Conservation (phyloP, 1,140 invertebrate genomes). For the Drosophila albomicans region DNA sequence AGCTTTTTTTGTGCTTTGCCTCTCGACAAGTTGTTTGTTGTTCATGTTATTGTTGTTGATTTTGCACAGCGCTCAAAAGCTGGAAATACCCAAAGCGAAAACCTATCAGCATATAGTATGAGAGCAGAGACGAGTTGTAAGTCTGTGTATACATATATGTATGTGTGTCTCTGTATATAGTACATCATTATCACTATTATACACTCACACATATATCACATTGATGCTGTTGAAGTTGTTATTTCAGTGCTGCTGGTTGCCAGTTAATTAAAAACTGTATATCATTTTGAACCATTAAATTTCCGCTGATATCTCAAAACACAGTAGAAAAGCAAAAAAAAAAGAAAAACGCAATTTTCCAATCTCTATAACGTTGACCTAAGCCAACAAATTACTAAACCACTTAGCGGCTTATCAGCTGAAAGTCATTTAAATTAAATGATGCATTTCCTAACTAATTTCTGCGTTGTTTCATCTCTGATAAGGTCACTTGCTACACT, state of each 20-base stretch:
- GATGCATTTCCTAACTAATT: background rate
- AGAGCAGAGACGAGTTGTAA: constrained; percentile 40
- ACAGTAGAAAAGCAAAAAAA: background rate
- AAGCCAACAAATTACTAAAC: constrained; percentile 28
- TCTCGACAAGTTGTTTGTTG: background rate
- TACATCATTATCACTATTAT: constrained; percentile 58
- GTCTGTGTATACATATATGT: constrained; percentile 19
- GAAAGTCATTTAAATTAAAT: constrained; percentile 7
- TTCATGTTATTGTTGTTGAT: constrained; percentile 32
- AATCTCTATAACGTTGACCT: constrained; percentile 29
- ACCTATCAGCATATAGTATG: constrained; percentile 56
- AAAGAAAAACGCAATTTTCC: background rate
- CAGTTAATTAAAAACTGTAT: constrained; percentile 57
- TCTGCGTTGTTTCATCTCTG: background rate
- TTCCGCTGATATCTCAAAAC: constrained; percentile 35
- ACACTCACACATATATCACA: constrained; percentile 7
- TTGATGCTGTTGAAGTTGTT: constrained; percentile 39
- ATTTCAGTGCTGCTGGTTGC: background rate
- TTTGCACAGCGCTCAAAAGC: constrained; percentile 61
- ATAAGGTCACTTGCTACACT: constrained; percentile 16
- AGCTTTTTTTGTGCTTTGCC: background rate
- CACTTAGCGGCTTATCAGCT: constrained; percentile 4
- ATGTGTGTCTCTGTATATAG: background rate
- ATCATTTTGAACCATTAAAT: constrained; percentile 42
- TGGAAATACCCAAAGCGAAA: constrained; percentile 74